Percentiles rank a stretch among this genome's conserved stretches.
Evolutionary conservation across 2,113 vertebrate genomes (phyloP).

Genomic region (Pseudorasbora parva): DNA sequence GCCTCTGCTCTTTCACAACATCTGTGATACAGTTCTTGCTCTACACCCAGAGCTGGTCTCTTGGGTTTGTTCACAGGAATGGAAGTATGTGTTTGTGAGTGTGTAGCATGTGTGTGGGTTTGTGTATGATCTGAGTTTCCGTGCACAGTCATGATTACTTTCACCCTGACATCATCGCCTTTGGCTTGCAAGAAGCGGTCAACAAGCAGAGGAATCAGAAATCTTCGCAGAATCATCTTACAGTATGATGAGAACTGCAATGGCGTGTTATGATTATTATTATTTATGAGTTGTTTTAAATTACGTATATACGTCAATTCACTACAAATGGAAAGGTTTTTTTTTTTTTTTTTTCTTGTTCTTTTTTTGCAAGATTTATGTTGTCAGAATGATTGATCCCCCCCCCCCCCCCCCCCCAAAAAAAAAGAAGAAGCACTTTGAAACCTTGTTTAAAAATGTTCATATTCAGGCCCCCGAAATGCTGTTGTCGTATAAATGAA

Average conservation of each 20-base stretch:
- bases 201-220: neutral
- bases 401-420: too few relatives aligned
- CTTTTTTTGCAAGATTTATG: too few relatives aligned
- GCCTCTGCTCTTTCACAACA: slow-evolving; percentile 37
- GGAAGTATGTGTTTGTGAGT: slow-evolving; percentile 36
- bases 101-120: slow-evolving; percentile 25
- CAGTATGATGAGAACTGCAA: neutral
- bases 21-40: slow-evolving; percentile 5
- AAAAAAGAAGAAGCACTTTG: too few relatives aligned
- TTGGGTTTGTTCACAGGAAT: slow-evolving; percentile 28
- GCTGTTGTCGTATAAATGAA: too few relatives aligned
- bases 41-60: slow-evolving; percentile 36
- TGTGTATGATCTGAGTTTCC: slow-evolving; percentile 50
- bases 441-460: too few relatives aligned
- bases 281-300: too few relatives aligned
- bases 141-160: slow-evolving; percentile 45
- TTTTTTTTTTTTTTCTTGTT: too few relatives aligned
- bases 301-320: too few relatives aligned
- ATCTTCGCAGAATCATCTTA: slow-evolving; percentile 4
- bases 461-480: too few relatives aligned
- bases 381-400: too few relatives aligned
- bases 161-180: slow-evolving; percentile 26
- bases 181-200: slow-evolving; percentile 11
- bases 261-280: neutral
- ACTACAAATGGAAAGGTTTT: too few relatives aligned